Base-by-base conservation (phyloP, 2,113 vertebrate genomes). In the Baryphthengus martii region DNA sequence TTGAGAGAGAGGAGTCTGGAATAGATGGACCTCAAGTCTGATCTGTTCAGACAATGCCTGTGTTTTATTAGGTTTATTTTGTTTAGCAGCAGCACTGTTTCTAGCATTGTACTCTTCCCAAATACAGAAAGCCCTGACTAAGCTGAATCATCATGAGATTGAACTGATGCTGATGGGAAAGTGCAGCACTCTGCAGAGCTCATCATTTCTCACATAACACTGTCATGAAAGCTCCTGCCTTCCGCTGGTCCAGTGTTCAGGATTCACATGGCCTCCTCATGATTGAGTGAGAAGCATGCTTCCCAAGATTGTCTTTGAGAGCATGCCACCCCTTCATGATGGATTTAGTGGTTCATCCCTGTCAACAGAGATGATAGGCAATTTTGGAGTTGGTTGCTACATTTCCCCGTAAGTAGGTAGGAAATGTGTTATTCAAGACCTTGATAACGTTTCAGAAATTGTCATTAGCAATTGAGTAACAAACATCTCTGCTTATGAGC, bases 161-260 rank as follows among this genome's bases (percentile, higher is more conserved):
- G 77, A 97, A 96, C 87, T 93, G 92, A 94, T 91, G 88, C 79
- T 97, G 89, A 90, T 94, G 83, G 89, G 97, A 95, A 93, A 94
- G 33, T 0, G 0, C 45, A 82, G n/a, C 14, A 31, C 73, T 84
- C 56, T 89, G 93, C 94, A 92, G 61, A 95, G 62, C 87, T 95
- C 91, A 92, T 96, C 35, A 68, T 63, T 95, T 95, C 80, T 82
- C 80, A 56, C 14, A 2, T 40, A 45, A 56, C 42, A 39, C n/a
- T 49, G 28, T 33, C 47, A 40, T 65, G 76, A 78, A 89, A 81
- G 35, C 15, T 65, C 59, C 56, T 86, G 70, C 16, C 24, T 20
- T 68, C n/a, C 85, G 35, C 47, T 85, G 56, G 47, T 31, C 31
- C 17, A 20, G 26, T 49, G 44, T 19, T 76, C 52, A 28, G 21